phyloP scores from a whole-genome alignment of 2,113 vertebrate species.

The Porphyrio hochstetteri region DNA sequence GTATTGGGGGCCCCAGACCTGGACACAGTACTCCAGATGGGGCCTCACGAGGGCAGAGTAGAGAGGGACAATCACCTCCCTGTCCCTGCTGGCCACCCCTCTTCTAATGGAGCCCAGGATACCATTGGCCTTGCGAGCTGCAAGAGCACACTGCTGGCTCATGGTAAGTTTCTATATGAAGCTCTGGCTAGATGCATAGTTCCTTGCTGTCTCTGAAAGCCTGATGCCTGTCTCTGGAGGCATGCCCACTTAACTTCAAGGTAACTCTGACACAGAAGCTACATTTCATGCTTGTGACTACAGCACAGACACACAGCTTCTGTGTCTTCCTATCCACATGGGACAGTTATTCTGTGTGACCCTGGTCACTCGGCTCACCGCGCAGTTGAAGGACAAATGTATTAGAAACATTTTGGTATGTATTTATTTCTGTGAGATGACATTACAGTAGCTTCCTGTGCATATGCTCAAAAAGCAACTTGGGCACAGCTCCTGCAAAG shows the following conservation, averaged over 20 bases:
- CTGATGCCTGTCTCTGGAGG: background rate
- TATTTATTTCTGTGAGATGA: background rate
- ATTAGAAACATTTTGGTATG: background rate
- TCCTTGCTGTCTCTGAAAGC: background rate
- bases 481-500: background rate
- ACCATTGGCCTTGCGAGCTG: too few relatives aligned
- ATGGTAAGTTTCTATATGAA: too few relatives aligned
- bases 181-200: background rate
- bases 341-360: background rate
- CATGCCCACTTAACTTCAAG: background rate
- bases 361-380: background rate
- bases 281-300: background rate
- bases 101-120: too few relatives aligned
- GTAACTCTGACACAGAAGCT: background rate
- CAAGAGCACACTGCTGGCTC: too few relatives aligned
- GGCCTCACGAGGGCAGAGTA: too few relatives aligned
- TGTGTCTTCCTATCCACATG: background rate
- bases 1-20: too few relatives aligned
- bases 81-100: too few relatives aligned
- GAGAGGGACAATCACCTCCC: too few relatives aligned
- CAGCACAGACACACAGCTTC: background rate
- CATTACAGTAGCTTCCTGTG: background rate
- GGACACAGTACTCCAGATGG: too few relatives aligned
- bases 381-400: background rate
- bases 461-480: background rate